phyloP scores from a whole-genome alignment of 2,113 vertebrate species.

The Pygoscelis adeliae region DNA sequence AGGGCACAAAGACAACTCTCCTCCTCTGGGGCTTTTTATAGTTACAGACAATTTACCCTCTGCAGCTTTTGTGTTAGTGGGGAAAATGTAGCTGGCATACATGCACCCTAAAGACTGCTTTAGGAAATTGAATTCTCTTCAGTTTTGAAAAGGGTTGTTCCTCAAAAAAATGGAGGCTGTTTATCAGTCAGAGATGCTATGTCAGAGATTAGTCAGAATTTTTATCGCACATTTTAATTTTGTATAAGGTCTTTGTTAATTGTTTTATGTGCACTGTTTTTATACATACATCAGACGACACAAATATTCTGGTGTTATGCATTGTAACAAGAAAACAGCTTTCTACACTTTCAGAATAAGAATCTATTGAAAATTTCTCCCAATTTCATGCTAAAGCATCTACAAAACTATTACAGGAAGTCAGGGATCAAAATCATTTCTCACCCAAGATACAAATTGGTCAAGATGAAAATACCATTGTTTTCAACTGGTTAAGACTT shows the following conservation, averaged over 20 bases:
- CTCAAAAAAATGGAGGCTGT: background rate
- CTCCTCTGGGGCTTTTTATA: background rate
- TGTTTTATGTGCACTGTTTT: background rate
- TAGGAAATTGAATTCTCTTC: background rate
- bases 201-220: background rate
- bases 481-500: background rate
- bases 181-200: background rate
- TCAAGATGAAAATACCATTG: background rate
- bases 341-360: background rate
- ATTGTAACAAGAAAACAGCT: background rate
- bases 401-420: background rate
- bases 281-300: background rate
- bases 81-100: background rate
- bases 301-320: background rate
- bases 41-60: background rate
- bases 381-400: background rate
- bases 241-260: background rate
- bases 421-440: background rate
- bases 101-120: background rate
- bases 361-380: background rate
- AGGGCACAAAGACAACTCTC: background rate
- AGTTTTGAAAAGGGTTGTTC: background rate
- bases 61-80: background rate
- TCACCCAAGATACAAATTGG: background rate
- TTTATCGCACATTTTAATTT: background rate